These are phyloP conservation scores for Neuroterus valhalla DNA, from an alignment of 1,140 invertebrate species.

Conservation along the genomic window DNA sequence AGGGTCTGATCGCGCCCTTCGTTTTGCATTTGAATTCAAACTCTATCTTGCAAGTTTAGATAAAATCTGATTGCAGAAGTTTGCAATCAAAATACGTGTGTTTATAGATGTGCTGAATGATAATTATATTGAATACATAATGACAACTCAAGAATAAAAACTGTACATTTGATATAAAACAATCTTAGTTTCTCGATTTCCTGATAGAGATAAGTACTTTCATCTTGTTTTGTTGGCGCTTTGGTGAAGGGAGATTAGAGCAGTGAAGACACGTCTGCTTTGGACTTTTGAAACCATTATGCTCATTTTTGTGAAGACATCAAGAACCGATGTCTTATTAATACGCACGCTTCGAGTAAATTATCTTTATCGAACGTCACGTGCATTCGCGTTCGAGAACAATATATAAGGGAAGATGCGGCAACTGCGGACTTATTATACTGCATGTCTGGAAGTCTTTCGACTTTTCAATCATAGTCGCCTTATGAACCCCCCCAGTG, in stretches of 20 bases:
- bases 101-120: conserved; percentile 62
- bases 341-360: not conserved
- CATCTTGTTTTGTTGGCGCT: not conserved
- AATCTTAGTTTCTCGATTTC: conserved; percentile 40
- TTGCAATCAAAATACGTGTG: conserved; percentile 48
- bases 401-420: conserved; percentile 32
- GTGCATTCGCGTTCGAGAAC: conserved; percentile 35
- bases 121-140: conserved; percentile 63
- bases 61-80: not conserved
- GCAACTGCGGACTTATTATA: conserved; percentile 46
- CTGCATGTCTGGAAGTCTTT: conserved; percentile 35
- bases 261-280: too few species aligned
- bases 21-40: not conserved
- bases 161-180: conserved; percentile 63
- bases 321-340: not conserved
- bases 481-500: conserved; percentile 63
- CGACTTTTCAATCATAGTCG: conserved; percentile 55
- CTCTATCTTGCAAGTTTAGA: not conserved
- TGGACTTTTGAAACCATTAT: not conserved
- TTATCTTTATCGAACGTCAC: conserved; percentile 44
- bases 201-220: not conserved
- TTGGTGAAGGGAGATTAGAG: too few species aligned
- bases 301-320: not conserved
- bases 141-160: conserved; percentile 59
- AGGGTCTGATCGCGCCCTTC: too few species aligned